phyloP scores from a whole-genome alignment of 92 coral and sea anemone species.

The Epizoanthus ramosus region DNA sequence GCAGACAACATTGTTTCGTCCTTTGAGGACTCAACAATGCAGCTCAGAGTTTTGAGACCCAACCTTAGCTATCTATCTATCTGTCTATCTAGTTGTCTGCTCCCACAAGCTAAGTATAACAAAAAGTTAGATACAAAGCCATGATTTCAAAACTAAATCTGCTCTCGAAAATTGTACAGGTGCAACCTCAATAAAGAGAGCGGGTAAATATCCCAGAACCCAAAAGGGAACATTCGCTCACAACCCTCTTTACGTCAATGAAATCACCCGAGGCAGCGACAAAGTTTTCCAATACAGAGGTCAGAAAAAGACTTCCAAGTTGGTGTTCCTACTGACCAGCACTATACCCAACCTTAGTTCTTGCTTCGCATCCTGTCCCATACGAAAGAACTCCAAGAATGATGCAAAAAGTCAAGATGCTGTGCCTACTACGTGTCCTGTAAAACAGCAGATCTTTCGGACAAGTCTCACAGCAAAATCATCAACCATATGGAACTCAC shows the following conservation, averaged over 20 bases:
- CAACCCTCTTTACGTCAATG: not conserved
- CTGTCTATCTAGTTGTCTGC: no score
- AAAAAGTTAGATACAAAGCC: no score
- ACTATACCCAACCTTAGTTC: not conserved
- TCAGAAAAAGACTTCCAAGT: not conserved
- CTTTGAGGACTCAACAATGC: no score
- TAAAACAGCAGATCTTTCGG: constrained; percentile 9
- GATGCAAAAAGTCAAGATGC: not conserved
- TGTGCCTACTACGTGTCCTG: not conserved
- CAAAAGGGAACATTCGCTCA: not conserved
- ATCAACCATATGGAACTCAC: not conserved
- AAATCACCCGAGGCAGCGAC: constrained; percentile 4
- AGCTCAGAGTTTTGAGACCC: no score
- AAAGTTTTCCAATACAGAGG: not conserved
- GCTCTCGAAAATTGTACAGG: not conserved
- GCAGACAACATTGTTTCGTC: no score
- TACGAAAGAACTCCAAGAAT: not conserved
- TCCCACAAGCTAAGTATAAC: no score
- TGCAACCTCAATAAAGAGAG: constrained; percentile 1
- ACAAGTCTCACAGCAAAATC: not conserved
- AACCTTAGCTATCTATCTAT: no score
- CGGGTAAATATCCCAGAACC: not conserved
- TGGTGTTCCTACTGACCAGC: constrained; percentile 12
- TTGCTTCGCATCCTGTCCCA: constrained; percentile 6
- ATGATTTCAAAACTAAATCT: no score